These are phyloP conservation scores for Tinea pellionella DNA, from an alignment of 2,888 invertebrate species.

Conservation along the genomic window DNA sequence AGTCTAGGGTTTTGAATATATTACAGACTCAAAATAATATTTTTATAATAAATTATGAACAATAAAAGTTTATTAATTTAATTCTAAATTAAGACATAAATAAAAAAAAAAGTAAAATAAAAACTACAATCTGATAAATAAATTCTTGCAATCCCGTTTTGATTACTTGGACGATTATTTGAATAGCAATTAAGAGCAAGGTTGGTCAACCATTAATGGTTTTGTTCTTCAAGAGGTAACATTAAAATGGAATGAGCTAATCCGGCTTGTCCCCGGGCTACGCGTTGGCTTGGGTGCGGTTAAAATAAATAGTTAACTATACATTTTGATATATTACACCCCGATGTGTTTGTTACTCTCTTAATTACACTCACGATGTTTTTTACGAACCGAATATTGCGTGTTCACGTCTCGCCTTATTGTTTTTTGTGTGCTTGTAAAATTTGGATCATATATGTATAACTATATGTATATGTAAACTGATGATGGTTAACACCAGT, in stretches of 20 bases:
- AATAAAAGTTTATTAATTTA: background rate
- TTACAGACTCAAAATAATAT: too few relatives aligned
- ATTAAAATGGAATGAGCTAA: conserved; percentile 16
- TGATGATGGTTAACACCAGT: too few relatives aligned
- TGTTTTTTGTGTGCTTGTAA: too few relatives aligned
- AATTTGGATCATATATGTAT: background rate
- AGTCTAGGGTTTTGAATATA: too few relatives aligned
- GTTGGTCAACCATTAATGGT: conserved; percentile 10
- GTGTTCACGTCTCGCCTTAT: background rate
- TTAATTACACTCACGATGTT: conserved; percentile 23
- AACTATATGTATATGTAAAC: too few relatives aligned
- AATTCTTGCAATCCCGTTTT: conserved; percentile 12
- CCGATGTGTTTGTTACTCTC: conserved; percentile 41
- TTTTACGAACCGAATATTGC: conserved; percentile 1
- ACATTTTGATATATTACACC: conserved; percentile 30
- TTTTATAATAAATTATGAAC: background rate
- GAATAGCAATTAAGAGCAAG: conserved; percentile 11
- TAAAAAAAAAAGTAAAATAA: background rate
- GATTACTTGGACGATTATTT: conserved; percentile 10
- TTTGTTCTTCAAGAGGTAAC: conserved; percentile 13
- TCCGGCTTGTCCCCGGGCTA: conserved; percentile 22
- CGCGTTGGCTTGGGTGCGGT: conserved; percentile 34
- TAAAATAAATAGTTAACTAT: conserved; percentile 39
- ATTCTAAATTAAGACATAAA: background rate
- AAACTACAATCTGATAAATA: background rate